Base-by-base conservation (phyloP, 2,888 invertebrate genomes). In the Limnephilus rhombicus region DNA sequence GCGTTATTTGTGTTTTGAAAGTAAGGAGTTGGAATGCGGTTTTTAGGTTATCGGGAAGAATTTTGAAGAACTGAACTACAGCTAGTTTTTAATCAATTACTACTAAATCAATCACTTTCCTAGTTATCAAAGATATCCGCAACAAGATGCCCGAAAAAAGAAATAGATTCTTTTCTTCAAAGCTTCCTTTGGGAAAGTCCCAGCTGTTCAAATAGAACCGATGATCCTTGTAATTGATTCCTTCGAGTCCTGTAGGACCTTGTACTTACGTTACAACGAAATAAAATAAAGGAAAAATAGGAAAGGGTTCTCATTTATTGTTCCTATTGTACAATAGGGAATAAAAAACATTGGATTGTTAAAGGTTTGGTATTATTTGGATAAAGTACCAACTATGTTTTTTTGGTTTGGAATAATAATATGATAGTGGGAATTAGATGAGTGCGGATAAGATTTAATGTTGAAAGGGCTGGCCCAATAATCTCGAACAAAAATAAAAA, bases 151-250 rank as follows among this genome's bases (percentile, higher is more conserved):
- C 83, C 83, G 9, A 83, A 68, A 24, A 68, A 49, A 49, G 37
- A 49, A 86, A 49, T 13, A n/a, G 29, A 29, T 45, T 45, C 1
- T 86, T 49, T 86, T 15, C 45, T 86, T 5, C n/a, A 86, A 89
- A 85, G 49, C 90, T 90, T 90, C 91, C 89, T 92, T 92, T 91
- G 91, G 91, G 90, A 91, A 86, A 90, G 91, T 90, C 90, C 90
- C 92, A 92, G 92, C 92, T 92, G 92, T 90, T 87, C 88, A 88
- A 88, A 91, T 91, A 90, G 91, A 91, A 91, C 87, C 92, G 92
- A 92, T 92, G 92, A 92, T 91, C 92, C 92, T 88, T 91, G 91
- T 92, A 92, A 92, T 92, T 92, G 92, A 86, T 86, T 86, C 86
- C 68, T 68, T 68, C 68, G 68, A 83, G 83, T 83, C 83, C 41